Conservation (phyloP, 1,140 invertebrate genomes). For the Brachionus rotundiformis region DNA sequence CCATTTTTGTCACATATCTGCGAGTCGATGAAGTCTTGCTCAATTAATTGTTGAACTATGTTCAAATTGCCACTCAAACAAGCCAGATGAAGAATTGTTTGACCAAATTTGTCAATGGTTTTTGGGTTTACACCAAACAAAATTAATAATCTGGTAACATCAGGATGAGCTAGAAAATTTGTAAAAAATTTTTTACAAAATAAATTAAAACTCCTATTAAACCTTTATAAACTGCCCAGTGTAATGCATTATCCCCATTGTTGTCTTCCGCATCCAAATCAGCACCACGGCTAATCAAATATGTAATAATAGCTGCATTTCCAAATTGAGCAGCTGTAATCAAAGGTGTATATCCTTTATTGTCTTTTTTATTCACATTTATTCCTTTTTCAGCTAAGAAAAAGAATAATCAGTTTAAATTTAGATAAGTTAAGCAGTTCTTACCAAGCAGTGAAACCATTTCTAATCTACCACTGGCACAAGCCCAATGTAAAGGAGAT, state of each 20-base stretch:
- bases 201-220: background rate
- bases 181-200: slow-evolving; percentile 53
- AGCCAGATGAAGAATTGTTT: slow-evolving; percentile 86
- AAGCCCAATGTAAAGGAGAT: slow-evolving; percentile 43
- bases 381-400: slow-evolving; percentile 68
- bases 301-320: slow-evolving; percentile 81
- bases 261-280: slow-evolving; percentile 80
- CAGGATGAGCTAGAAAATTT: slow-evolving; percentile 72
- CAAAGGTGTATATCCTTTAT: slow-evolving; percentile 83
- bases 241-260: slow-evolving; percentile 85
- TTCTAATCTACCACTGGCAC: slow-evolving; percentile 38
- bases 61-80: slow-evolving; percentile 83
- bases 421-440: too few relatives aligned
- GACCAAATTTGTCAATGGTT: slow-evolving; percentile 86
- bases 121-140: slow-evolving; percentile 83
- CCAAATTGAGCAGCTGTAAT: slow-evolving; percentile 91
- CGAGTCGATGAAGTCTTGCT: slow-evolving; percentile 82
- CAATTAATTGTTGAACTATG: slow-evolving; percentile 70
- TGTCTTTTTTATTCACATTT: slow-evolving; percentile 81
- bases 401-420: background rate
- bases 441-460: slow-evolving; percentile 9
- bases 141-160: slow-evolving; percentile 81
- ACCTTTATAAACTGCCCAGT: slow-evolving; percentile 89
- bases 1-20: slow-evolving; percentile 84
- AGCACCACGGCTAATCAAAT: slow-evolving; percentile 81